Evolutionary conservation across 2,797 vertebrate species (phyloP).

Genomic region (Apodemus agrarius): DNA sequence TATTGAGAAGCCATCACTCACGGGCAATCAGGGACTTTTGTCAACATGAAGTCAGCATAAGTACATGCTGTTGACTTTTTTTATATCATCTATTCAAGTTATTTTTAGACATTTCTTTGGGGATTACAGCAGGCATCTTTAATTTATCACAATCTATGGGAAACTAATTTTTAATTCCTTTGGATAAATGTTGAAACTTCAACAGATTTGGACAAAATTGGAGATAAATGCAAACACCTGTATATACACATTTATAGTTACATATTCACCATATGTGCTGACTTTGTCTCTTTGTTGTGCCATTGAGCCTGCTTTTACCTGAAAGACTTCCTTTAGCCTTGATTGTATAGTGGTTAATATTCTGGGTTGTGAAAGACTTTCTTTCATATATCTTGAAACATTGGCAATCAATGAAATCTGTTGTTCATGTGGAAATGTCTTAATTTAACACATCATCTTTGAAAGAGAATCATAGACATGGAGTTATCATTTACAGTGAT

Average conservation of each 20-base stretch:
- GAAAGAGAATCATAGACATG: background rate
- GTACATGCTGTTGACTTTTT: background rate
- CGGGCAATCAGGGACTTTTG: background rate
- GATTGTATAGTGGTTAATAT: background rate
- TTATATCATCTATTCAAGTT: background rate
- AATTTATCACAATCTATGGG: conserved; percentile 1
- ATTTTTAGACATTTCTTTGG: background rate
- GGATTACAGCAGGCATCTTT: background rate
- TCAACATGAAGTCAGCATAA: background rate
- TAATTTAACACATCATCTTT: background rate
- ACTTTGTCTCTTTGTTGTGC: background rate
- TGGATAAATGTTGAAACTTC: background rate
- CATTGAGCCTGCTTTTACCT: background rate
- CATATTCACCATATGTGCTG: background rate
- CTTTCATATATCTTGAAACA: background rate
- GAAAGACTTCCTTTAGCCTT: background rate
- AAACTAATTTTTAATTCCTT: conserved; percentile 36
- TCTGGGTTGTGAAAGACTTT: background rate
- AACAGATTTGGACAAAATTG: background rate
- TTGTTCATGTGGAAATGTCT: background rate
- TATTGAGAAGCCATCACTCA: background rate
- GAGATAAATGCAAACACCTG: background rate
- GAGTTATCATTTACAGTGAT: background rate
- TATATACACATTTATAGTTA: background rate
- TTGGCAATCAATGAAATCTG: background rate